Base-by-base conservation (phyloP, 2,797 vertebrate genomes). In the Anabacerthia variegaticeps region DNA sequence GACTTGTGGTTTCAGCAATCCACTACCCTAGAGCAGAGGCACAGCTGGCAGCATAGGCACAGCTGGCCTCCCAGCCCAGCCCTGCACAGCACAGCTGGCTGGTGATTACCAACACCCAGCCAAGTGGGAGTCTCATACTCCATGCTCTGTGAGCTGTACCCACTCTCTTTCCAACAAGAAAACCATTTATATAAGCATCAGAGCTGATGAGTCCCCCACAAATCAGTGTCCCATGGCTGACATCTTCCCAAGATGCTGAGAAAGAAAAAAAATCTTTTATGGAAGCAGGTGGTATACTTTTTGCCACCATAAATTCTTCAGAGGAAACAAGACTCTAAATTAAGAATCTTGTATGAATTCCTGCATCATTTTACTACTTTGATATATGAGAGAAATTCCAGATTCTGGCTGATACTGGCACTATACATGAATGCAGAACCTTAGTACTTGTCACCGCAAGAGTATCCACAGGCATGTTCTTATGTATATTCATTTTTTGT, bases 61-160 rank as follows among this genome's bases (percentile, higher is more conserved):
- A 95, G 27, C 80, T 92, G 88, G 55, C 59, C 16, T 56, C 59
- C 59, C 59, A 62, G 66, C 39, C 61, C 72, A 74, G 48, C 37
- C 63, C 72, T 52, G 23, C 3, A 2, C 65, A 51, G 48, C 67
- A 89, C 78, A 93, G 46, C 58, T 43, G 75, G 59, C 75, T 66
- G 59, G 37, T 3, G 3, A 43, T 32, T 55, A 75, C 34, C 1
- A 1, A 30, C 1, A 0, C 54, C 36, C 59, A 59, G 59, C 10
- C 65, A 44, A 83, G 59, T 1, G 8, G 37, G 65, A 83, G 27
- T 14, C 62, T 39, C 54, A 26, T 0, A 1, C 18, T 43, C 46
- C 6, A 12, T 28, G 15, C 30, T n/a, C n/a, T 27, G 12, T 7
- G 21, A 91, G 59, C 73, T 80, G 65, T 59, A 56, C 24, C 22